Conservation (phyloP, 2,113 vertebrate genomes). For the Ciconia maguari region DNA sequence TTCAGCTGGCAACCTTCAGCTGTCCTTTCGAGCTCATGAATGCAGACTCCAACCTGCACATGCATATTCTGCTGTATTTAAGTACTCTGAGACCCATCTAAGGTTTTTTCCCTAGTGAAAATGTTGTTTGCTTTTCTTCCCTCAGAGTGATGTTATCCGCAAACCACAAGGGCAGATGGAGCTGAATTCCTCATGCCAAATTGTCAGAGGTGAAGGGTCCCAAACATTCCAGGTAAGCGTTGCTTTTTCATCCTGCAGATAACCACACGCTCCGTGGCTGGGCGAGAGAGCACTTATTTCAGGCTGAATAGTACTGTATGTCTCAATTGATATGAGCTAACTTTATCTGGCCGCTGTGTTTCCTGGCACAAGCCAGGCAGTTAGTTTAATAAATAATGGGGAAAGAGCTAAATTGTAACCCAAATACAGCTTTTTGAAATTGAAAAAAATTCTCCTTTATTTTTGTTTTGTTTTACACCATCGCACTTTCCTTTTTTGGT, state of each 20-base stretch:
- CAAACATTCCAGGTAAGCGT: conserved; percentile 84
- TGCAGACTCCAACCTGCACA: background rate
- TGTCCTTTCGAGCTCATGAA: background rate
- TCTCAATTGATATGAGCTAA: background rate
- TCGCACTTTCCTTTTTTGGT: background rate
- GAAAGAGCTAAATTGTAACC: background rate
- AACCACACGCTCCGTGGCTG: background rate
- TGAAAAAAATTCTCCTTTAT: background rate
- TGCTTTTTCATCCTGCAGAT: background rate
- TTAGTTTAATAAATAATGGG: background rate
- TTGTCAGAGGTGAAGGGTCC: conserved; percentile 84
- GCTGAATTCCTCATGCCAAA: conserved; percentile 84
- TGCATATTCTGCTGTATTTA: background rate
- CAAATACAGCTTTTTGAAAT: background rate
- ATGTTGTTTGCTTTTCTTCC: background rate
- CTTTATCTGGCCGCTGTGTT: background rate
- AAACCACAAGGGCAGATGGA: conserved; percentile 89
- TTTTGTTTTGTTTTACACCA: background rate
- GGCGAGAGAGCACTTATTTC: background rate
- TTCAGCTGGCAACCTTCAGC: background rate
- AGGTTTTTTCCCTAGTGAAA: background rate
- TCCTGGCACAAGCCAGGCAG: background rate
- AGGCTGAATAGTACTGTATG: background rate
- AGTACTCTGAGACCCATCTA: background rate
- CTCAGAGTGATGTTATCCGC: conserved; percentile 86